A percentile compares a stretch with the other conserved stretches of the same genome.
phyloP scores from a whole-genome alignment of 2,113 vertebrate species.

The Sander lucioperca region DNA sequence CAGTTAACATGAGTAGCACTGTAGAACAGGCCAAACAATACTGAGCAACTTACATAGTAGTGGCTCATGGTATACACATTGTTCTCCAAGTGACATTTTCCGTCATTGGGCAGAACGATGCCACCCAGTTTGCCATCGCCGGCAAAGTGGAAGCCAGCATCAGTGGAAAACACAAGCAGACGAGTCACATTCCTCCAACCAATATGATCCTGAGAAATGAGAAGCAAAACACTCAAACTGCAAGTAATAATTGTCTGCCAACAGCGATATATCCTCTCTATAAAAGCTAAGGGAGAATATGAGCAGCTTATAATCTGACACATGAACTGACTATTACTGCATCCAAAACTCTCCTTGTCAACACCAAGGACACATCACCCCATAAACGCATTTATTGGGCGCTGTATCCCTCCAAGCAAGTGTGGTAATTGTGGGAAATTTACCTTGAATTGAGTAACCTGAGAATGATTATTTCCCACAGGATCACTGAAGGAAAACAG shows the following conservation, averaged over 20 bases:
- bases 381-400: conserved; percentile 40
- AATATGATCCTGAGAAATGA: conserved; percentile 88
- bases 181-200: conserved; percentile 98
- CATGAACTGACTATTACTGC: conserved; percentile 19
- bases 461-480: conserved; percentile 7
- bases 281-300: background rate
- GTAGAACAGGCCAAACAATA: background rate
- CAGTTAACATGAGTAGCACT: background rate
- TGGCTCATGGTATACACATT: conserved; percentile 97
- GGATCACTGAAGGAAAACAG: background rate
- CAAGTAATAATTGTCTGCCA: background rate
- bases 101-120: conserved; percentile 98
- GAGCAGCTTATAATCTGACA: conserved; percentile 18
- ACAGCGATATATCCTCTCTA: background rate
- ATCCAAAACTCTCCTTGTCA: conserved; percentile 40
- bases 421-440: conserved; percentile 18
- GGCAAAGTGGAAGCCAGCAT: conserved; percentile 98
- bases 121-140: conserved; percentile 98
- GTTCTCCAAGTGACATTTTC: conserved; percentile 94
- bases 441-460: background rate
- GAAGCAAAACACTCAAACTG: background rate
- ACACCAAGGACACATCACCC: conserved; percentile 23
- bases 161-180: conserved; percentile 97
- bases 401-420: conserved; percentile 27
- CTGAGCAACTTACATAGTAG: conserved; percentile 90